phyloP scores from a whole-genome alignment of 2,888 invertebrate genomes.

The Drosophila monieri region DNA sequence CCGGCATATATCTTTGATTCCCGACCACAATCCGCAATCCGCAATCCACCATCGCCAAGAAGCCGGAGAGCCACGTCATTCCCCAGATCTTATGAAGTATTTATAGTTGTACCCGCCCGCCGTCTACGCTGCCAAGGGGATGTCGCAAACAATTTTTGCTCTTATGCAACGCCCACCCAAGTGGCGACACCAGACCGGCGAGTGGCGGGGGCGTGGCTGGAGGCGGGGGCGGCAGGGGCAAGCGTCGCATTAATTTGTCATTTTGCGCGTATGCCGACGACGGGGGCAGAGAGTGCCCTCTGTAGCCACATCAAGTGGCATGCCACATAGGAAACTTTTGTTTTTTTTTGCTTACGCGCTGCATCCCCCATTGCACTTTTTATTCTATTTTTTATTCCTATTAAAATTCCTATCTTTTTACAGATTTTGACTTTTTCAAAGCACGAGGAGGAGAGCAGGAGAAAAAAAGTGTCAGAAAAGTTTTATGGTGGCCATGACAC shows the following conservation, averaged over 20 bases:
- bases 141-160: conserved; percentile 60
- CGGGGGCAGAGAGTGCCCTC: conserved; percentile 17
- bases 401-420: conserved; percentile 31
- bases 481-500: conserved; percentile 68
- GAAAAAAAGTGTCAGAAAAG: conserved; percentile 72
- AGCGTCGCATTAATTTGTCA: conserved; percentile 74
- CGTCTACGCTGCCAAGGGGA: conserved; percentile 6
- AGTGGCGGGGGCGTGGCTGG: conserved; percentile 15
- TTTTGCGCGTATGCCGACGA: conserved; percentile 67
- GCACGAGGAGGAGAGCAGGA: background rate
- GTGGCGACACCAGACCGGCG: conserved; percentile 37
- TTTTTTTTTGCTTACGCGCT: conserved; percentile 62
- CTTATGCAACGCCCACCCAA: conserved; percentile 64
- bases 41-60: background rate
- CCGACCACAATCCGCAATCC: background rate
- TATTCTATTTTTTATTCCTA: conserved; percentile 24
- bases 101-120: conserved; percentile 25
- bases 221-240: conserved; percentile 1
- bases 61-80: conserved; percentile 1
- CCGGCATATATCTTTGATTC: conserved; percentile 16
- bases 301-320: conserved; percentile 62
- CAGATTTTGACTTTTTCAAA: conserved; percentile 64
- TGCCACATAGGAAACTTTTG: conserved; percentile 53
- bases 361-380: conserved; percentile 46
- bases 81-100: conserved; percentile 40